Evolutionary conservation across 1,140 invertebrate genomes (phyloP).

Genomic region (Heliconius eleuchia): DNA sequence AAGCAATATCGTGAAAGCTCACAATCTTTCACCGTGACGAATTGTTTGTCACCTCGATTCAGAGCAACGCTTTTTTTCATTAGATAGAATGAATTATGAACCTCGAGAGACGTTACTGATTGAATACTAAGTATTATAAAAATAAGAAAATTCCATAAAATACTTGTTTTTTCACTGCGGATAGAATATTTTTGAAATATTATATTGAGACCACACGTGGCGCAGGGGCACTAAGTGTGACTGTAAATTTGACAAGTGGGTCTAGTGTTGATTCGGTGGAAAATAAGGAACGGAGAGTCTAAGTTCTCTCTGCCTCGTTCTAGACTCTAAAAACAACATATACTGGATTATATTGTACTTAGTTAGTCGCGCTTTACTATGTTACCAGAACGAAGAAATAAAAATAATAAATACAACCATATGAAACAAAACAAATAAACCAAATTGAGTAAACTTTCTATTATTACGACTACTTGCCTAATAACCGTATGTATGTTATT

Average conservation of each 20-base stretch:
- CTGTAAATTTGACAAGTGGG: background rate
- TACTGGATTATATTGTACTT: too few species aligned
- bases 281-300: too few species aligned
- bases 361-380: too few species aligned
- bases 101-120: background rate
- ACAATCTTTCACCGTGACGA: background rate
- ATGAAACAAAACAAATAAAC: conserved; percentile 20
- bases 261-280: too few species aligned
- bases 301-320: too few species aligned
- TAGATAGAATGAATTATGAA: conserved; percentile 1
- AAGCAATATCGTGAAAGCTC: conserved; percentile 8
- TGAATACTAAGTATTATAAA: conserved; percentile 4
- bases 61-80: conserved; percentile 5
- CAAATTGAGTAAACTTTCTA: conserved; percentile 7
- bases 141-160: background rate
- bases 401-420: background rate
- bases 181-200: too few species aligned
- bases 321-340: too few species aligned
- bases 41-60: conserved; percentile 5
- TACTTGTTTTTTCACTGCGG: background rate
- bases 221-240: too few species aligned
- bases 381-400: too few species aligned
- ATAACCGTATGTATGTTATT: conserved; percentile 15
- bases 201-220: too few species aligned
- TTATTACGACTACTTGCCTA: conserved; percentile 13